These are phyloP conservation scores for Alces alces DNA, from an alignment of 2,113 vertebrate genomes.

Conservation along the genomic window DNA sequence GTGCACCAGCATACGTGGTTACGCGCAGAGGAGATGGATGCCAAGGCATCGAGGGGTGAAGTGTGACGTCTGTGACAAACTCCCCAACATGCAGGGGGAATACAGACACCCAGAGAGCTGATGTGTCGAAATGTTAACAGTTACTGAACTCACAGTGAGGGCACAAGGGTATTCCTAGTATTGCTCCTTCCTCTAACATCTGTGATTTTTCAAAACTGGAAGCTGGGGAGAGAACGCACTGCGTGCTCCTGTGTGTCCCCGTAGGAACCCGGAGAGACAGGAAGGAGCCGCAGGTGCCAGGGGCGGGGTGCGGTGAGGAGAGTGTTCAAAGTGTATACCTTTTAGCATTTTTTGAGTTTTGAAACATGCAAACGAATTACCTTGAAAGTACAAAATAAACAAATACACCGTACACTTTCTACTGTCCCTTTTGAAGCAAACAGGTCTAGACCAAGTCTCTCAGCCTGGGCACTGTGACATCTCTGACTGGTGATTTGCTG, in stretches of 20 bases:
- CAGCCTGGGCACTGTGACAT: background rate
- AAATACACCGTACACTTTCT: background rate
- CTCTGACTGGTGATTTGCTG: background rate
- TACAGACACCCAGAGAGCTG: background rate
- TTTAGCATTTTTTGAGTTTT: background rate
- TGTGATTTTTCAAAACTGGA: background rate
- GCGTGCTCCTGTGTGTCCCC: background rate
- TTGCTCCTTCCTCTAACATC: background rate
- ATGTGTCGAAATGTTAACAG: background rate
- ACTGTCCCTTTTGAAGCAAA: background rate
- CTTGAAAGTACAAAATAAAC: background rate
- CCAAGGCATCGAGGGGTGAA: background rate
- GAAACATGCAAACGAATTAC: background rate
- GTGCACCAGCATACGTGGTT: too few relatives aligned
- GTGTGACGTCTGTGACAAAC: background rate
- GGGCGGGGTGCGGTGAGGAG: rapidly evolving
- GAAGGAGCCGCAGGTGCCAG: background rate
- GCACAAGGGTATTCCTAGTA: background rate
- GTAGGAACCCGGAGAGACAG: background rate
- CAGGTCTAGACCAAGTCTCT: background rate
- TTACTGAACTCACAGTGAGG: background rate
- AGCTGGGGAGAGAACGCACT: background rate
- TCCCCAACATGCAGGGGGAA: background rate
- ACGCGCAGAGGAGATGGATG: rapidly evolving
- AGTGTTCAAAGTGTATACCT: background rate